Evolutionary conservation across 1,140 invertebrate species (phyloP), one percentile per base, ranked within the genome.

Genomic region (Coelopa frigida): DNA sequence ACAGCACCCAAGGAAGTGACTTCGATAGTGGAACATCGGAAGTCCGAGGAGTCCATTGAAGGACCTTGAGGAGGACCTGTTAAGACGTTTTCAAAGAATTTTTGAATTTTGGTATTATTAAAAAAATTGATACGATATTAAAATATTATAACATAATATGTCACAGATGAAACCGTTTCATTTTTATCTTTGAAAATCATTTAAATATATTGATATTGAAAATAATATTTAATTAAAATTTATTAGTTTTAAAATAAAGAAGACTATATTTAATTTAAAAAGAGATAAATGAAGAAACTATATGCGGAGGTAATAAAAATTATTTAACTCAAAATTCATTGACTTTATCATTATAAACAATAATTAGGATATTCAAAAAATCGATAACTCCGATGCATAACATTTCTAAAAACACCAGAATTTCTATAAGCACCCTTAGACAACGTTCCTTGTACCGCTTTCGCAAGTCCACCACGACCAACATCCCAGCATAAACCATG

Each of bases 81-180:
- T 20, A 43, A 21, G 27, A 43, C 31, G 31, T 43, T 43, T 32
- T 43, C 41, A 43, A 32, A 17, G 21, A 32, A 32, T 41, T 20
- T 31, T 41, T 38, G 22, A 8, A 18, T 11, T 38, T 14, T 11
- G 36, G 17, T n/a, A 7, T 38, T 20, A 20, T 38, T 38, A 21
- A 20, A 38, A 20, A 18, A 18, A 35, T 35, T 35, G 33, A 35
- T 35, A 20, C 33, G 17, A 20, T 35, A 15, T 20, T 18, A 35
- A 35, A 35, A 35, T 6, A 5, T 18, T 18, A 18, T 35, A 10
- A 35, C 20, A 20, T 15, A 20, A 35, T 15, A 17, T 27, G 14
- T 27, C 31, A 29, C 20, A 18, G 14, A 26, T 42, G 39, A 29
- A 42, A 42, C 27, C 33, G 41, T 32, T n/a, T n/a, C n/a, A n/a